Conservation (phyloP, 2,888 invertebrate species). For the Megastigmus dorsalis region DNA sequence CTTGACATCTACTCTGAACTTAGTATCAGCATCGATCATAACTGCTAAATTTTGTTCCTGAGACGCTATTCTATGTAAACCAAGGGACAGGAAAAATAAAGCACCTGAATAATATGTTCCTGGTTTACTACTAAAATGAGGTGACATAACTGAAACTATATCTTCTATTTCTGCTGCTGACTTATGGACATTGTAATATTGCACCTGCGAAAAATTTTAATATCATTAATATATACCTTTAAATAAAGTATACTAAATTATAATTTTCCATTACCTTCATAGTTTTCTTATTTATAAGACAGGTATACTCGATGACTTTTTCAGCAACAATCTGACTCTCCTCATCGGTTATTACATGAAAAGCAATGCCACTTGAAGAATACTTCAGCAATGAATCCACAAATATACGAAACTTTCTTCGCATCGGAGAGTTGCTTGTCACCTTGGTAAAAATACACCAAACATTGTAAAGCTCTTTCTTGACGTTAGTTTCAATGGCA, state of each 20-base stretch:
- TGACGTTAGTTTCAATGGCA: not conserved
- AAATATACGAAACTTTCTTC: slow-evolving; percentile 76
- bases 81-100: slow-evolving; percentile 86
- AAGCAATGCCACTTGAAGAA: slow-evolving; percentile 75
- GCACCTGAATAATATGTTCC: slow-evolving; percentile 87
- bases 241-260: not conserved
- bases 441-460: slow-evolving; percentile 80
- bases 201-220: slow-evolving; percentile 72
- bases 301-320: slow-evolving; percentile 73
- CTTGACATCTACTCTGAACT: slow-evolving; percentile 82
- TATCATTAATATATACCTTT: not conserved
- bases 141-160: slow-evolving; percentile 81
- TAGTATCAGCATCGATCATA: slow-evolving; percentile 86
- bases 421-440: slow-evolving; percentile 75
- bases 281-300: slow-evolving; percentile 66
- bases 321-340: slow-evolving; percentile 77
- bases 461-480: slow-evolving; percentile 71
- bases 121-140: slow-evolving; percentile 82
- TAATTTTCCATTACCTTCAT: slow-evolving; percentile 70
- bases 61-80: slow-evolving; percentile 82
- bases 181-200: slow-evolving; percentile 79
- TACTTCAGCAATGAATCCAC: slow-evolving; percentile 75
- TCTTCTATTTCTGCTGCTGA: slow-evolving; percentile 78
- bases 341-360: slow-evolving; percentile 80
- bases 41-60: slow-evolving; percentile 78